phyloP scores from a whole-genome alignment of 2,113 vertebrate genomes.

The Poeciliopsis prolifica region DNA sequence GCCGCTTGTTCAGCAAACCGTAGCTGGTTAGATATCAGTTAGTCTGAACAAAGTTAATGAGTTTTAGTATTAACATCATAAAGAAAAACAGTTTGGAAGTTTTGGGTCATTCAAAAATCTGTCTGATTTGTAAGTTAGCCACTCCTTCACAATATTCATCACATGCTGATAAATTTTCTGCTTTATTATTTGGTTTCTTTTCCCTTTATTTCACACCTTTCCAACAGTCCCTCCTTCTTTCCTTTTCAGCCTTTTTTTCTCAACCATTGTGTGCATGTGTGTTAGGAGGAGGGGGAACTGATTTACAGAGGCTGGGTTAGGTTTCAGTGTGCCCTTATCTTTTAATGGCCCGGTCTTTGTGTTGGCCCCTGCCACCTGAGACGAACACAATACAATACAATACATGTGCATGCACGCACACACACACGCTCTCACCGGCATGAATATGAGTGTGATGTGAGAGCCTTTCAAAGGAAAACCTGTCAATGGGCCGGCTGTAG shows the following conservation, averaged over 20 bases:
- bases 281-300: slow-evolving; percentile 39
- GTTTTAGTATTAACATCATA: not conserved
- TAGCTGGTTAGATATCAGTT: slow-evolving; percentile 17
- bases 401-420: slow-evolving; percentile 15
- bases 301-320: slow-evolving; percentile 74
- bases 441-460: slow-evolving; percentile 35
- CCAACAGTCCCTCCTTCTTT: slow-evolving; percentile 5
- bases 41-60: not conserved
- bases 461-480: slow-evolving; percentile 71
- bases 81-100: not conserved
- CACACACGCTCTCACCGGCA: slow-evolving; percentile 18
- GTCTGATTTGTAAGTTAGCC: not conserved
- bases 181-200: not conserved
- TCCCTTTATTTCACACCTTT: slow-evolving; percentile 10
- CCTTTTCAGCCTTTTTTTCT: slow-evolving; percentile 40
- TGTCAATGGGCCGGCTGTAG: slow-evolving; percentile 72
- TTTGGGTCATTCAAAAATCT: not conserved
- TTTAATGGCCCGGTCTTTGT: slow-evolving; percentile 82
- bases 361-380: slow-evolving; percentile 74
- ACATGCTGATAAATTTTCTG: not conserved
- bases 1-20: slow-evolving; percentile 59
- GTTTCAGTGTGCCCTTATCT: slow-evolving; percentile 80
- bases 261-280: slow-evolving; percentile 25
- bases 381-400: slow-evolving; percentile 69
- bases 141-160: not conserved